Percentiles rank a stretch among this genome's conserved stretches.
Conservation (phyloP, 2,888 invertebrate species). For the Stomorhina lunata region DNA sequence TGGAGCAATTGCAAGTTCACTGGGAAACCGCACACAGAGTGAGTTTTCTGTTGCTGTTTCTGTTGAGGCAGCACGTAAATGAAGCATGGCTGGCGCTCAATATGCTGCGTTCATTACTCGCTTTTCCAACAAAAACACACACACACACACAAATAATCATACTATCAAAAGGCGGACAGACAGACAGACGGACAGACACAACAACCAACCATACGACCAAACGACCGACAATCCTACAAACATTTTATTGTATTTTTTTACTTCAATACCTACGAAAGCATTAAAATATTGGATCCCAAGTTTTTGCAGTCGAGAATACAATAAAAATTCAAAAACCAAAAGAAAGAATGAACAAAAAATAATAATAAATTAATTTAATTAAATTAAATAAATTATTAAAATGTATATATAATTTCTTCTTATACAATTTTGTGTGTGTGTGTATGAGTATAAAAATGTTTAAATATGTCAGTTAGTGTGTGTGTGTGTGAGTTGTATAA, state of each 20-base stretch:
- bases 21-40: slow-evolving; percentile 47
- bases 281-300: not conserved
- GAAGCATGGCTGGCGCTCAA: slow-evolving; percentile 56
- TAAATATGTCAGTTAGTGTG: not conserved
- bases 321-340: slow-evolving; percentile 52
- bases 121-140: not conserved
- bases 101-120: slow-evolving; percentile 44
- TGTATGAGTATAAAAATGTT: not conserved
- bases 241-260: too few relatives aligned
- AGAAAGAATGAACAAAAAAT: slow-evolving; percentile 67
- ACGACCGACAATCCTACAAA: too few relatives aligned
- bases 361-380: slow-evolving; percentile 77
- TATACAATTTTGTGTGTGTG: slow-evolving; percentile 26
- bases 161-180: too few relatives aligned
- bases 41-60: too few relatives aligned
- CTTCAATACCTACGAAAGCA: too few relatives aligned
- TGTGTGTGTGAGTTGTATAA: slow-evolving; percentile 22
- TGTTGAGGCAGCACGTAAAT: slow-evolving; percentile 58
- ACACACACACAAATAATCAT: not conserved
- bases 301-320: not conserved
- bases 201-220: too few relatives aligned
- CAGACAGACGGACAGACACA: too few relatives aligned
- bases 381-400: slow-evolving; percentile 73
- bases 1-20: slow-evolving; percentile 43
- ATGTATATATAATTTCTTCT: slow-evolving; percentile 63